Evolutionary conservation across 2,113 vertebrate species (phyloP), one percentile per base, ranked within the genome.

Genomic region (Dolichallabes microphthalmus): DNA sequence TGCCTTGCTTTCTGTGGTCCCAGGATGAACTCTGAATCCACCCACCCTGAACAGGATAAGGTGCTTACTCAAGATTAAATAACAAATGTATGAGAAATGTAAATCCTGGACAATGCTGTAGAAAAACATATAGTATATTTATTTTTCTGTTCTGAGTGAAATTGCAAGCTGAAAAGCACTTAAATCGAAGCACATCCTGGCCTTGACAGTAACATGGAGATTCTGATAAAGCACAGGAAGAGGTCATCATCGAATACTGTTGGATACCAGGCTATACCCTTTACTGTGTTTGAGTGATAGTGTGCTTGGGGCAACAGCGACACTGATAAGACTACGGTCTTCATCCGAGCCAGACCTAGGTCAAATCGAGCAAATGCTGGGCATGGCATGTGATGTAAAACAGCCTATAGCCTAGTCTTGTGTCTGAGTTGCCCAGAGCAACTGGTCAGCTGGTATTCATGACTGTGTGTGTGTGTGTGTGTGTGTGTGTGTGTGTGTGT

Each of bases 351-450:
- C 88, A 91, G 20, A 71, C 82, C 66, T 63, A 87, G 90, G 88
- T 87, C 87, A 84, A 85, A 82, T 64, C 82, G 90, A 91, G 90
- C 89, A 91, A 88, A 84, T 88, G 84, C 88, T 90, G 87, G 84
- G n/a, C 53, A 69, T 80, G 90, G n/a, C 53, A 69, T 80, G 90
- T 88, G 86, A 91, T 83, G 86, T 73, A 87, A 87, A 89, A 91
- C 82, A 91, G 82, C 80, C 73, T 82, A 73, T 82, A 20, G 64
- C 27, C 39, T 58, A 58, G 71, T 58, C 88, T 92, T 89, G 88
- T 90, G 85, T 88, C 89, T 89, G 87, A 30, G 55, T 94, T 93
- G 93, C 94, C 91, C 91, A 90, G 86, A 92, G 88, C 93, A 94
- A 91, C 92, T 94, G 92, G 45, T 88, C 32, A 82, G 69, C 61